Evolutionary conservation across 2,888 invertebrate species (phyloP).

Genomic region (Cepaea hortensis): DNA sequence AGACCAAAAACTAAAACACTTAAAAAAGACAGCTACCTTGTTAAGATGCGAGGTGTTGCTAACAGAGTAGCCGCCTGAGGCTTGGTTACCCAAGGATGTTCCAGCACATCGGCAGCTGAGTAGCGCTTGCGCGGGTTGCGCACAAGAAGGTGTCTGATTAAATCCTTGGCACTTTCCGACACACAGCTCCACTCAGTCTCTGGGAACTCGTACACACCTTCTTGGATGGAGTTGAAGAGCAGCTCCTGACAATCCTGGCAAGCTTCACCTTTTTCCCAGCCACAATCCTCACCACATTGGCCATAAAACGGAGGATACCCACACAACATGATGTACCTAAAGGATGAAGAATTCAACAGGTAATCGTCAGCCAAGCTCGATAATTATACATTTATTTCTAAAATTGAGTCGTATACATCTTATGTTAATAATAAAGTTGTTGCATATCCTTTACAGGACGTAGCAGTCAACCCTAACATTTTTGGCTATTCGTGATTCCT

Average conservation of each 20-base stretch:
- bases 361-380: no score
- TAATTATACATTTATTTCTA: no score
- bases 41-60: constrained; percentile 89
- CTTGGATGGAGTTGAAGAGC: constrained; percentile 93
- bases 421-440: no score
- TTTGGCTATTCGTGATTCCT: no score
- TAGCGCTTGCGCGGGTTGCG: constrained; percentile 91
- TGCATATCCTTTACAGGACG: no score
- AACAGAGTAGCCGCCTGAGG: constrained; percentile 79
- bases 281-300: constrained; percentile 93
- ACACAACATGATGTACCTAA: constrained; percentile 95
- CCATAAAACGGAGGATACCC: constrained; percentile 99
- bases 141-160: constrained; percentile 90
- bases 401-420: no score
- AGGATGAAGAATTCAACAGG: neutral
- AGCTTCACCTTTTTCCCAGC: constrained; percentile 96
- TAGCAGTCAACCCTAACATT: no score
- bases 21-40: constrained; percentile 79
- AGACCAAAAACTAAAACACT: neutral
- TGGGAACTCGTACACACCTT: constrained; percentile 85
- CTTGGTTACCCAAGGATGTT: constrained; percentile 85
- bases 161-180: constrained; percentile 92
- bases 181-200: constrained; percentile 92
- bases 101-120: constrained; percentile 89
- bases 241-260: constrained; percentile 93